Evolutionary conservation across 2,113 vertebrate genomes (phyloP).

Genomic region (Amphiprion ocellaris): DNA sequence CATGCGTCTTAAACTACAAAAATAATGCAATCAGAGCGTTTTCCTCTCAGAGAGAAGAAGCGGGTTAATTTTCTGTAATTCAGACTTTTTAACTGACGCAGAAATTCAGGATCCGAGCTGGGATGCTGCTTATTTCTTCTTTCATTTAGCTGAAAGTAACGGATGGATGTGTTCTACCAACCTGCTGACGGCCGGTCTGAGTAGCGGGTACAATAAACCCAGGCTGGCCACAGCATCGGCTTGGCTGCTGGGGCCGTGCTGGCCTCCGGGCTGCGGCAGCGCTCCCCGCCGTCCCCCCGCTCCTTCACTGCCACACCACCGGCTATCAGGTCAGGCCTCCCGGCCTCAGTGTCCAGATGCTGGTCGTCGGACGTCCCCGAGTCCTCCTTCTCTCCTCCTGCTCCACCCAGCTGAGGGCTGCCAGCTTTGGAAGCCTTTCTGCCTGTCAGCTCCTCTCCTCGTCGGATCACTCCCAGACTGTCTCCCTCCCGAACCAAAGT

Average conservation of each 20-base stretch:
- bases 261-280: conserved; percentile 89
- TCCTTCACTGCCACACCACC: conserved; percentile 80
- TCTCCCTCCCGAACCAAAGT: conserved; percentile 43
- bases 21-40: neutral
- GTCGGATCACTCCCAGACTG: conserved; percentile 32
- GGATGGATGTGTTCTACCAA: conserved; percentile 75
- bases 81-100: neutral
- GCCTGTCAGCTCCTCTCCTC: conserved; percentile 57
- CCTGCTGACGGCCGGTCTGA: conserved; percentile 97
- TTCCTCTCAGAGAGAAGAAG: neutral
- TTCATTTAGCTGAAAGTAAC: neutral
- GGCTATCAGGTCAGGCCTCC: conserved; percentile 76
- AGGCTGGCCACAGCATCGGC: conserved; percentile 96
- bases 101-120: neutral
- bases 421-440: conserved; percentile 65
- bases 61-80: neutral
- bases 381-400: conserved; percentile 74
- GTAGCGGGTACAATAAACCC: conserved; percentile 98
- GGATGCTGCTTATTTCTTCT: neutral
- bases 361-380: conserved; percentile 72
- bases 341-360: conserved; percentile 73
- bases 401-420: conserved; percentile 57
- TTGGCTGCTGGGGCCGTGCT: conserved; percentile 81
- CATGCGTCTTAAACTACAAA: no score
- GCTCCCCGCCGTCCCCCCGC: conserved; percentile 83